These are phyloP conservation scores for Hemiscyllium ocellatum DNA, from an alignment of 2,113 vertebrate species.

Conservation along the genomic window DNA sequence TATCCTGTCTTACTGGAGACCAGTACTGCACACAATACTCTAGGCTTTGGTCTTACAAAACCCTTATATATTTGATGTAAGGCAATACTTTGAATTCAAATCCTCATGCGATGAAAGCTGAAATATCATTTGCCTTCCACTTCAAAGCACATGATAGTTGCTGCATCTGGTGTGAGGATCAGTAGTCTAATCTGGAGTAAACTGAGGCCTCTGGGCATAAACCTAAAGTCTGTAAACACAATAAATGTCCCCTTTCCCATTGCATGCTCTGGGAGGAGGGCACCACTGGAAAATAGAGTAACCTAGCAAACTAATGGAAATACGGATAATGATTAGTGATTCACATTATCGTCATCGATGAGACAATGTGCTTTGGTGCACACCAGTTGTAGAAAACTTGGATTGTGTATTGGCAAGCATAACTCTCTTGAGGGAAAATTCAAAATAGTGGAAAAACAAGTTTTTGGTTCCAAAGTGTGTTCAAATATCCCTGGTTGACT, in stretches of 20 bases:
- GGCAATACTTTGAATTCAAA: too few relatives aligned
- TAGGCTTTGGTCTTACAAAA: too few relatives aligned
- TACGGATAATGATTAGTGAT: not conserved
- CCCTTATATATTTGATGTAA: too few relatives aligned
- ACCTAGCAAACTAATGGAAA: not conserved
- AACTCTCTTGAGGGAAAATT: not conserved
- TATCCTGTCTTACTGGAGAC: too few relatives aligned
- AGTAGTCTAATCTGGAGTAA: not conserved
- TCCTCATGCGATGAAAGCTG: too few relatives aligned
- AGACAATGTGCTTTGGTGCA: not conserved
- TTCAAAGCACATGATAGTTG: not conserved
- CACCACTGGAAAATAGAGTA: not conserved
- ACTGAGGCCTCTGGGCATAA: not conserved
- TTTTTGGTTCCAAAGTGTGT: not conserved
- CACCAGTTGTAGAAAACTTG: not conserved
- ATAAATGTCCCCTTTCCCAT: not conserved
- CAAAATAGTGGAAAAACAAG: not conserved
- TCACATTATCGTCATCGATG: not conserved
- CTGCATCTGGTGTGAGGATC: not conserved
- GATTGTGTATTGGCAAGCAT: not conserved
- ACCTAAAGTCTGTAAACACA: not conserved
- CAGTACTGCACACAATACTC: too few relatives aligned
- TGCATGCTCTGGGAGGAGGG: not conserved
- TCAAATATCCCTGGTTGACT: not conserved
- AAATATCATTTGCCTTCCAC: too few relatives aligned